phyloP scores from a whole-genome alignment of 2,113 vertebrate species.

The Oreotragus oreotragus region DNA sequence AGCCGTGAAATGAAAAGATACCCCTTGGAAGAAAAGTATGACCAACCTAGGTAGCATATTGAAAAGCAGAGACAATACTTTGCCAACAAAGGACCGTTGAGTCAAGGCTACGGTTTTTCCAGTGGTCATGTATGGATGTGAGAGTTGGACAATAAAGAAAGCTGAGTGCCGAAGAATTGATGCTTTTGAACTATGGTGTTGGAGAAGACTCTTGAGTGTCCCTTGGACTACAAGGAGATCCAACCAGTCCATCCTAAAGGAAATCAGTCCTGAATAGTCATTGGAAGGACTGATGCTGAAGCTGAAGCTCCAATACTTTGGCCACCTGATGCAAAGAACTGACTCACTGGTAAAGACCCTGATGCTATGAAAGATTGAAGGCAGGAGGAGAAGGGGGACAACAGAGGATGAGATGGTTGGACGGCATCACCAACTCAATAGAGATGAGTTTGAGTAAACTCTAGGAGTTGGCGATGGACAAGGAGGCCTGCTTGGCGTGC shows the following conservation, averaged over 20 bases:
- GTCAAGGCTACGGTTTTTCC: neutral
- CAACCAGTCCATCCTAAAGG: neutral
- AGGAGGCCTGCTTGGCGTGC: rapidly evolving
- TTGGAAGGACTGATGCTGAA: neutral
- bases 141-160: neutral
- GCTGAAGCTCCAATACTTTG: neutral
- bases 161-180: neutral
- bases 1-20: neutral
- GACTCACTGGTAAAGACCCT: neutral
- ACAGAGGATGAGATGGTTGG: neutral
- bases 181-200: neutral
- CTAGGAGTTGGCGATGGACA: neutral
- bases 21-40: neutral
- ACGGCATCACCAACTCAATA: neutral
- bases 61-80: neutral
- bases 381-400: neutral
- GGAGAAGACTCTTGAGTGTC: neutral
- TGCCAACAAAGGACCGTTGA: neutral
- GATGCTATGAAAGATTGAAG: neutral
- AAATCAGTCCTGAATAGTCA: neutral
- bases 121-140: neutral
- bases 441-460: neutral
- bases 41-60: neutral
- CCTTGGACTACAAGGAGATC: neutral
- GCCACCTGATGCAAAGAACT: neutral